A percentile compares a stretch with the other conserved stretches of the same genome.
phyloP scores from a whole-genome alignment of 2,113 vertebrate species.

The Coptodon rendalli region DNA sequence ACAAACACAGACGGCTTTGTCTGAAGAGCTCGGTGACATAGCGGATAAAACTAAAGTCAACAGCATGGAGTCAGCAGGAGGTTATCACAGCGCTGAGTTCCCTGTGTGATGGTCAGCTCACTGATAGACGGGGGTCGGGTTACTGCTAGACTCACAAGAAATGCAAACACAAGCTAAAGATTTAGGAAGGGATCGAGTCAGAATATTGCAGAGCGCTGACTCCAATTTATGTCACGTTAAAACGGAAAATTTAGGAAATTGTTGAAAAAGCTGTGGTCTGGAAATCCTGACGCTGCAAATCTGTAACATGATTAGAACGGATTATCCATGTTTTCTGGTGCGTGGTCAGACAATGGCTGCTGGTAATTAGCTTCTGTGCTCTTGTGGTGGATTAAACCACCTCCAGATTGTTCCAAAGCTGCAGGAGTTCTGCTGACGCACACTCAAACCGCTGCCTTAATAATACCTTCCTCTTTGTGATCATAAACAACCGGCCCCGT shows the following conservation, averaged over 20 bases:
- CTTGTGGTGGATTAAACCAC: slow-evolving; percentile 48
- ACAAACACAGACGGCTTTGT: neutral
- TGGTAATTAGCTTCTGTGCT: slow-evolving; percentile 30
- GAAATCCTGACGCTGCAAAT: neutral
- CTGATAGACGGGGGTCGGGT: slow-evolving; percentile 9
- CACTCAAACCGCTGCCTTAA: slow-evolving; percentile 1
- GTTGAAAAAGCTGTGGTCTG: neutral
- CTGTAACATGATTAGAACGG: neutral
- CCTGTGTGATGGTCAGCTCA: neutral
- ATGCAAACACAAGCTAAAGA: slow-evolving; percentile 8
- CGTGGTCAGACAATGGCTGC: slow-evolving; percentile 28
- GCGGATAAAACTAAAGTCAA: slow-evolving; percentile 47
- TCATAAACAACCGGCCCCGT: neutral
- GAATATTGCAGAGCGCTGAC: neutral
- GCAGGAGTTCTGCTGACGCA: slow-evolving; percentile 44
- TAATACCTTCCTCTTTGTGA: slow-evolving; percentile 15
- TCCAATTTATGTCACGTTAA: neutral
- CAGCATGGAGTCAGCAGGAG: slow-evolving; percentile 41
- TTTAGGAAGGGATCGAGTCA: neutral
- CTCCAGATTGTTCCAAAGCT: slow-evolving; percentile 39
- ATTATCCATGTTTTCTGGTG: slow-evolving; percentile 28
- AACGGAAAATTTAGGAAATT: neutral
- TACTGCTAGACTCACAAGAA: slow-evolving; percentile 20
- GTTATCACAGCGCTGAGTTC: slow-evolving; percentile 33
- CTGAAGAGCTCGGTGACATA: neutral